Evolutionary conservation across 2,113 vertebrate species (phyloP).

Genomic region (Steatornis caripensis): DNA sequence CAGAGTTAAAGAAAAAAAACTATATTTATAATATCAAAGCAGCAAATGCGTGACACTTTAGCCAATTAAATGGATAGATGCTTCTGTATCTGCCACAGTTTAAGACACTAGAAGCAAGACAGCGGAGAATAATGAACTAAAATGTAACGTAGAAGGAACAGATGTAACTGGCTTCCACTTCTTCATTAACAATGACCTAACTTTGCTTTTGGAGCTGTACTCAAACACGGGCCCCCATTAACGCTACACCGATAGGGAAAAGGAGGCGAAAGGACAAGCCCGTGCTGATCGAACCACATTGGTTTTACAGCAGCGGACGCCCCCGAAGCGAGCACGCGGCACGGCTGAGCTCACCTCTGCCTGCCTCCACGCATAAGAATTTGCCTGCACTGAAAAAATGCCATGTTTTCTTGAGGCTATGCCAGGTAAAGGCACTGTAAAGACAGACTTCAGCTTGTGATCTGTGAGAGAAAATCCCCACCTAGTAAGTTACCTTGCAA

Average conservation of each 20-base stretch:
- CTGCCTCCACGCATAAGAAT: accelerated
- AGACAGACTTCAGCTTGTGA: background rate
- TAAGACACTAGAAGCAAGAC: background rate
- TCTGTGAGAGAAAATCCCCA: background rate
- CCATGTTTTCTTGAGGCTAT: background rate
- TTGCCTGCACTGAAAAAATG: background rate
- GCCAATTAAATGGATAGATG: background rate
- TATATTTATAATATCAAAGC: background rate
- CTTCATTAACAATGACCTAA: background rate
- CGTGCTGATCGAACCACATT: accelerated
- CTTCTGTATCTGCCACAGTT: background rate
- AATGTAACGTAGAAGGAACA: background rate
- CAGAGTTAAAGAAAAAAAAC: background rate
- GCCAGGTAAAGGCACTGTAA: background rate
- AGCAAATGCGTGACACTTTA: background rate
- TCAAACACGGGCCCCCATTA: background rate
- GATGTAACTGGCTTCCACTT: background rate
- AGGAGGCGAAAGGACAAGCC: background rate
- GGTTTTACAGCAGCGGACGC: background rate
- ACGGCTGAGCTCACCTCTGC: background rate
- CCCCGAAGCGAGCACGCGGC: accelerated
- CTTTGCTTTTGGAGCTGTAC: background rate
- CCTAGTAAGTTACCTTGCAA: background rate
- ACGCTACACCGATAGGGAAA: background rate
- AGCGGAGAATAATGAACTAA: background rate